Evolutionary conservation across 2,888 invertebrate species (phyloP), one percentile per base, ranked within the genome.

Genomic region (Mythimna vitellina): DNA sequence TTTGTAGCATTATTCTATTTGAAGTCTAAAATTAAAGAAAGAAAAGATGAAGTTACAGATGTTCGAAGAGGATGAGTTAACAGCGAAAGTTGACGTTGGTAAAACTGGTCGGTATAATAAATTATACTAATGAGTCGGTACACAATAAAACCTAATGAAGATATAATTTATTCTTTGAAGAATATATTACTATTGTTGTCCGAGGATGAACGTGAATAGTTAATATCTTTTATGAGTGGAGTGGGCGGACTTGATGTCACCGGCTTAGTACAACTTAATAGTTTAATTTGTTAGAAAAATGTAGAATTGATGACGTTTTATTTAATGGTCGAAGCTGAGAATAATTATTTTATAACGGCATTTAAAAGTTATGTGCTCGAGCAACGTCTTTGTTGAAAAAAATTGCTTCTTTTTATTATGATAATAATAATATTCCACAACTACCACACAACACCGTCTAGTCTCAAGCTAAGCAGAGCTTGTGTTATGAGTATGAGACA

Each of bases 121-220:
- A 86, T 86, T 86, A 85, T 85, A 85, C 83, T 86, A 85, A 85
- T 86, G 81, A 86, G 85, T 71, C 32, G 61, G 62, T 81, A 85
- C 73, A 86, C 87, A 85, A 85, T 85, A 86, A 82, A 82, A 81
- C 61, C 62, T 85, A 83, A 86, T 83, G 78, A 86, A 79, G 76
- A 80, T 85, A 84, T 88, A 88, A 88, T 86, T 78, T 84, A 88
- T 88, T 83, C 87, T 72, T 68, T 78, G 66, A 80, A 64, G 83
- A 84, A 89, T 88, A 87, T 79, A 88, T 88, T 86, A 88, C 76
- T 68, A 85, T 86, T 82, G 83, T 88, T 80, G 73, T 66, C 51
- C 56, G 74, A 85, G 75, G 79, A 82, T 73, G 67, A 84, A 70
- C 75, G 78, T 60, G 84, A 65, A 78, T 78, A 54, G 70, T 74